A percentile compares a stretch with the other conserved stretches of the same genome.
Evolutionary conservation across 2,888 invertebrate species (phyloP).

Genomic region (Synergus laeviventris): DNA sequence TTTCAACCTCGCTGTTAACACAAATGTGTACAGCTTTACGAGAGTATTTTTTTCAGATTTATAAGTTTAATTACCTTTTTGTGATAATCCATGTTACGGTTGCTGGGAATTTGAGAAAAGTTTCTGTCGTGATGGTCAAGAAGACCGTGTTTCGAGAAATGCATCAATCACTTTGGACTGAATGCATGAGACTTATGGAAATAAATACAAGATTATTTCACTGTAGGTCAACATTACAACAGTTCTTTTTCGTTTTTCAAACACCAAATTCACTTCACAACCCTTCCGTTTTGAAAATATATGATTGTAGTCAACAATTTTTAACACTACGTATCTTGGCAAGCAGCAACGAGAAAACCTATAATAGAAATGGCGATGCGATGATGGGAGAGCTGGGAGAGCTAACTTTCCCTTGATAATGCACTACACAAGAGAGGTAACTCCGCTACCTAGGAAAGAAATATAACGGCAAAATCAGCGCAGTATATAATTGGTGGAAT

Average conservation of each 20-base stretch:
- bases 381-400: too few relatives aligned
- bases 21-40: too few relatives aligned
- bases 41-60: background rate
- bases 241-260: background rate
- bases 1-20: background rate
- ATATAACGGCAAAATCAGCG: too few relatives aligned
- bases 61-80: conserved; percentile 11
- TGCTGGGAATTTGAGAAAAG: background rate
- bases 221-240: background rate
- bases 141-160: conserved; percentile 13
- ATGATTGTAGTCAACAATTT: background rate
- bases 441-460: too few relatives aligned
- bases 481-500: too few relatives aligned
- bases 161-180: conserved; percentile 15
- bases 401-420: too few relatives aligned
- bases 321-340: background rate
- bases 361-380: background rate
- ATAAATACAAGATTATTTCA: conserved; percentile 4
- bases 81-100: conserved; percentile 24
- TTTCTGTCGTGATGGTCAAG: background rate
- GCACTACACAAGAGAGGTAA: too few relatives aligned
- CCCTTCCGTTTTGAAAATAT: background rate
- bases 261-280: background rate
- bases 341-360: too few relatives aligned
- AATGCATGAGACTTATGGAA: background rate